phyloP scores from a whole-genome alignment of 2,113 vertebrate genomes.

The Laticauda colubrina region DNA sequence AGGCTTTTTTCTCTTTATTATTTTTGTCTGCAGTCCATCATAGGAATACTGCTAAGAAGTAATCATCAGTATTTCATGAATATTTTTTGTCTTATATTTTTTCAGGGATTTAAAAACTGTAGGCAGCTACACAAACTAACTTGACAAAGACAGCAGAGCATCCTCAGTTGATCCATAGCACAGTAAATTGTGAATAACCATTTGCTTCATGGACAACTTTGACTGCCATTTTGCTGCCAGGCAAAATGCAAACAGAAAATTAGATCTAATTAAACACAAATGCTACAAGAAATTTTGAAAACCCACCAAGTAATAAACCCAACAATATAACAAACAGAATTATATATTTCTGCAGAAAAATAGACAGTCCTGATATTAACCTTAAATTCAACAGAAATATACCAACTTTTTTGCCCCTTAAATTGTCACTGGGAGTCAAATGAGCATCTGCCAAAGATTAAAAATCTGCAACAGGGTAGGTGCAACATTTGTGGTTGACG shows the following conservation, averaged over 20 bases:
- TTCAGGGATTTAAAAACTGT: not conserved
- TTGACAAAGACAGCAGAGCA: not conserved
- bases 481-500: not conserved
- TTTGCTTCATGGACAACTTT: conserved; percentile 45
- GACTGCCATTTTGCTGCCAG: conserved; percentile 29
- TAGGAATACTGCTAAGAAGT: not conserved
- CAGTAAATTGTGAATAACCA: conserved; percentile 23
- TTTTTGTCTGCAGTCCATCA: not conserved
- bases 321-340: not conserved
- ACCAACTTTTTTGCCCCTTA: not conserved
- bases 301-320: not conserved
- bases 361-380: not conserved
- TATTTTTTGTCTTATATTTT: not conserved
- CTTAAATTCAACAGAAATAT: not conserved
- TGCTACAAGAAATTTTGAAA: not conserved
- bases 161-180: conserved; percentile 51
- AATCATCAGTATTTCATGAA: not conserved
- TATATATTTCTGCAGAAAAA: not conserved
- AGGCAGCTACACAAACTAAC: conserved; percentile 15
- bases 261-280: not conserved
- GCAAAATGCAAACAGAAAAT: conserved; percentile 3
- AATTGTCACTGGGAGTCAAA: not conserved
- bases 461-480: not conserved
- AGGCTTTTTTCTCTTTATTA: not conserved
- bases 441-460: not conserved